phyloP scores from a whole-genome alignment of 2,113 vertebrate genomes.

The Notiomystis cincta region DNA sequence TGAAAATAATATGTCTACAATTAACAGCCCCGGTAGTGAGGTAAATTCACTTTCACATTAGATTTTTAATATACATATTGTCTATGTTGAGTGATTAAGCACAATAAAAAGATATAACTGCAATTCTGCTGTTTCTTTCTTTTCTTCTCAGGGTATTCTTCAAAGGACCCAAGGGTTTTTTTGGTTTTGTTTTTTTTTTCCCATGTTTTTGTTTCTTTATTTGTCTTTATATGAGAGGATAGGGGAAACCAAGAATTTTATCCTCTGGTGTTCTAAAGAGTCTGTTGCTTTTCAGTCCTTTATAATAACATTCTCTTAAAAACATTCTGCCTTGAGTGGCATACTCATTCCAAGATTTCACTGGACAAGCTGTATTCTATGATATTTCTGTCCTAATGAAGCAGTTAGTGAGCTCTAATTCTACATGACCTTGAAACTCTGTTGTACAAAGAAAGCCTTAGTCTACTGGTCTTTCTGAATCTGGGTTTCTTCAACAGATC shows the following conservation, averaged over 20 bases:
- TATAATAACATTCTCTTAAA: background rate
- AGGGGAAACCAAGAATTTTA: background rate
- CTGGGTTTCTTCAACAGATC: background rate
- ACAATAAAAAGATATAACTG: background rate
- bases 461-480: background rate
- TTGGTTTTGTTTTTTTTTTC: background rate
- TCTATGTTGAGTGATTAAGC: background rate
- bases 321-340: background rate
- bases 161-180: background rate
- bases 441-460: background rate
- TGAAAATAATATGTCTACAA: background rate
- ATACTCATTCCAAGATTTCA: background rate
- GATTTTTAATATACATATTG: background rate
- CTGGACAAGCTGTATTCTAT: background rate
- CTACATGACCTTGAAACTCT: background rate
- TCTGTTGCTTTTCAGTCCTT: background rate
- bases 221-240: background rate
- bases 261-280: background rate
- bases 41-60: background rate
- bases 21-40: background rate
- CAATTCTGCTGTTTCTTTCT: background rate
- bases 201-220: accelerated
- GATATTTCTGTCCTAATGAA: background rate
- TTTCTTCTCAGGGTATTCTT: background rate
- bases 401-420: background rate